These are phyloP conservation scores for Pithys albifrons DNA, from an alignment of 2,113 vertebrate genomes.

Conservation along the genomic window DNA sequence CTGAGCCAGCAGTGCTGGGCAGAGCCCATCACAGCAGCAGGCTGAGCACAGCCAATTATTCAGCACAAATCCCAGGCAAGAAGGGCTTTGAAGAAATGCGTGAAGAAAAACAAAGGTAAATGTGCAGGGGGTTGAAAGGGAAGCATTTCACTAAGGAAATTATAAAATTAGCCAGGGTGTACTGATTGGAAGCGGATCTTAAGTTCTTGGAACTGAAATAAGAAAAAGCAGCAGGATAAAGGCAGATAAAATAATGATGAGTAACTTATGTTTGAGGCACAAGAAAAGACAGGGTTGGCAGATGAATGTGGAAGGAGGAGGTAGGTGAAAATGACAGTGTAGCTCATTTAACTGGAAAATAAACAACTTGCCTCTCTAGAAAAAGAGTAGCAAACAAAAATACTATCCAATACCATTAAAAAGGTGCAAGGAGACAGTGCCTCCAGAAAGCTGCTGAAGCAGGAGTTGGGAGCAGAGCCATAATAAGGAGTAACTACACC, in stretches of 20 bases:
- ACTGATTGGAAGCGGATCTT: background rate
- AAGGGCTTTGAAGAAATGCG: background rate
- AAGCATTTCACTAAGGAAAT: background rate
- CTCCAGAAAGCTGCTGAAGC: background rate
- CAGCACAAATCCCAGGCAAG: background rate
- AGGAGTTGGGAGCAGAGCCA: background rate
- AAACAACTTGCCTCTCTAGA: background rate
- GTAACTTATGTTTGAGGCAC: background rate
- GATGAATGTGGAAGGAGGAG: background rate
- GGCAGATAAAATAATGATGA: background rate
- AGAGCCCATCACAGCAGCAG: slow-evolving; percentile 26
- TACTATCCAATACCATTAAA: background rate
- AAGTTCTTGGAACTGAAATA: background rate
- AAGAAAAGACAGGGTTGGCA: background rate
- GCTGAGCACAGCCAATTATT: background rate
- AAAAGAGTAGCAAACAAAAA: background rate
- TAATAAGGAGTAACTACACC: background rate
- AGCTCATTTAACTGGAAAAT: background rate
- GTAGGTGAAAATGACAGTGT: background rate
- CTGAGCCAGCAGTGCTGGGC: background rate
- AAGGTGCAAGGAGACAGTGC: background rate
- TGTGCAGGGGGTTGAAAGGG: background rate
- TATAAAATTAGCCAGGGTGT: background rate
- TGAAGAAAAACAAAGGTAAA: slow-evolving; percentile 13
- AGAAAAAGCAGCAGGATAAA: background rate